Evolutionary conservation across 2,113 vertebrate genomes (phyloP).

Genomic region (Picathartes gymnocephalus): DNA sequence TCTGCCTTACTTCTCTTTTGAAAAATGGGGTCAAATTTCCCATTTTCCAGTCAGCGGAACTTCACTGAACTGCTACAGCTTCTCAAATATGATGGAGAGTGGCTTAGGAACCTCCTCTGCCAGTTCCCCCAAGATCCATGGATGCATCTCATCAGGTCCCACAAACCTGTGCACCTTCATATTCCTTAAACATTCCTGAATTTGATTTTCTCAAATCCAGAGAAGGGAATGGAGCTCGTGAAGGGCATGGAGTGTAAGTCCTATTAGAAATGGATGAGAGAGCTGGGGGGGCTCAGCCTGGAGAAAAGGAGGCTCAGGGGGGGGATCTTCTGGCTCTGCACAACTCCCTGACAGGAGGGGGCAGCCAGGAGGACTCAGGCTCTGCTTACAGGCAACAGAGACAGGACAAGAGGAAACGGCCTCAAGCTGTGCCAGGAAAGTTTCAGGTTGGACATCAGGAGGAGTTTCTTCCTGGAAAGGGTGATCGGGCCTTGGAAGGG

Average conservation of each 20-base stretch:
- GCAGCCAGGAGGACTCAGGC: rapidly evolving
- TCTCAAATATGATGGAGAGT: not conserved
- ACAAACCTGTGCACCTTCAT: not conserved
- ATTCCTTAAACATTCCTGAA: not conserved
- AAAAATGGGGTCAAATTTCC: not conserved
- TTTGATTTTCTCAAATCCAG: not conserved
- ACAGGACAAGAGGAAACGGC: not conserved
- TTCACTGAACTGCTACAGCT: not conserved
- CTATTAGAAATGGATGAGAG: not conserved
- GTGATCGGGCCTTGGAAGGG: not conserved
- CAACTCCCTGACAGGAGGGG: not conserved
- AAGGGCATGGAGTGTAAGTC: not conserved
- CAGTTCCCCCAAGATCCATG: not conserved
- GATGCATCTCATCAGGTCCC: not conserved
- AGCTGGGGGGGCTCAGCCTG: not conserved
- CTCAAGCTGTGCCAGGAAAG: not conserved
- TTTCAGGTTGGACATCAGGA: not conserved
- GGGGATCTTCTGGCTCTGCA: not conserved
- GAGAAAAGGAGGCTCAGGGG: not conserved
- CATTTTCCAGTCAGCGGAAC: not conserved
- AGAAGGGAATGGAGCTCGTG: not conserved
- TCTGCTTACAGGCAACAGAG: not conserved
- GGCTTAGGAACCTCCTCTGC: not conserved
- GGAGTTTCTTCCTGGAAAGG: not conserved
- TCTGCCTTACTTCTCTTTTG: not conserved